Base-by-base conservation (phyloP, 2,797 vertebrate genomes). In the Strix occidentalis region DNA sequence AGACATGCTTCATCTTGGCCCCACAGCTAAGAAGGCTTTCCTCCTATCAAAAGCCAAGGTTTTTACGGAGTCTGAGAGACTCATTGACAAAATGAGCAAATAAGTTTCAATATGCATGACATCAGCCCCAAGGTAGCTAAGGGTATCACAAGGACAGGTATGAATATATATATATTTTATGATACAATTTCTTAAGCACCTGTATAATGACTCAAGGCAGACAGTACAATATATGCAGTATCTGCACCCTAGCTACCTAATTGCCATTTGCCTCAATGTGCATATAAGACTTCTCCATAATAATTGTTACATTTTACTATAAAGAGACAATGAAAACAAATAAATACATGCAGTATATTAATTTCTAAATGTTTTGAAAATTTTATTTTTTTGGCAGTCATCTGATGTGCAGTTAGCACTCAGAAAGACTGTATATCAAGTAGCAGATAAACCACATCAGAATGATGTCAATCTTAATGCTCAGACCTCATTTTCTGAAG, bases 401-500 rank as follows among this genome's bases (percentile, higher is more conserved):
- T 78, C 57, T 85, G 63, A 45, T 37, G 5, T 43, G 11, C 54
- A 76, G 39, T 60, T 86, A 92, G 31, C 15, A 8, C 29, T 54
- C 58, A 66, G 56, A 85, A 85, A 75, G 79, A 74, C 23, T 66
- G 31, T 50, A 56, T 1, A 4, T 68, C 66, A 95, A 54, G 19
- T 9, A 79, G 45, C 58, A 90, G 64, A 63, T 96, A 95, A 95
- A 48, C 41, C 25, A 68, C 57, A 63, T 76, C 45, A 87, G 58
- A 85, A 48, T 71, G 8, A 90, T 39, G 31, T 53, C 57, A 66
- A 70, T 89, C 84, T 90, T n/a, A 80, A 54, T 54, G 41, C 37
- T 86, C 97, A 96, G 74, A 99, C 99, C 99, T 99, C 99, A 56
- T 99, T 99, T 98, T 99, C 99, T 92, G 99, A 99, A 93, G 99